Conservation (phyloP, 1,140 invertebrate species). For the Drosophila pseudoananassae region DNA sequence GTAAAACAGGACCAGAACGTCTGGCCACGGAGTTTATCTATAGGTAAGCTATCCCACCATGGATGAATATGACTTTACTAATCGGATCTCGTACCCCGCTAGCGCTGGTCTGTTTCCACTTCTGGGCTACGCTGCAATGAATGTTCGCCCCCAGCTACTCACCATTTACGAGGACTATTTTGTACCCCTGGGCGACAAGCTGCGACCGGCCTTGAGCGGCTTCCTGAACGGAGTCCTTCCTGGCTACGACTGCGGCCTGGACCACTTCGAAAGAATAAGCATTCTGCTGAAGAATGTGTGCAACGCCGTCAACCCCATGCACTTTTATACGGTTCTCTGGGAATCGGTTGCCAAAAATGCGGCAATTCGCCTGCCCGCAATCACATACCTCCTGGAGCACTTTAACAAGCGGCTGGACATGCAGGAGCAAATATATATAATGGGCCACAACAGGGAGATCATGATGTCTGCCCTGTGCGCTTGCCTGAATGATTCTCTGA, state of each 20-base stretch:
- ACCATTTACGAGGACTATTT: conserved; percentile 97
- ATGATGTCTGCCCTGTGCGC: conserved; percentile 87
- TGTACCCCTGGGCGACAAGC: conserved; percentile 91
- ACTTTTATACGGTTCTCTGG: conserved; percentile 96
- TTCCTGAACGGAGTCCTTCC: conserved; percentile 93
- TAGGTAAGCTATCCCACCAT: conserved; percentile 82
- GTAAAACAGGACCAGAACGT: conserved; percentile 93
- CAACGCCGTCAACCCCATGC: conserved; percentile 90
- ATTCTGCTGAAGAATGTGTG: conserved; percentile 90
- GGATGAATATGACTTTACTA: background rate
- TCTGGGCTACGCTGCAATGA: conserved; percentile 95
- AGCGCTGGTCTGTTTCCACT: conserved; percentile 94
- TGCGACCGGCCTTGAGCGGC: conserved; percentile 94
- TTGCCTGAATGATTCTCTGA: conserved; percentile 90
- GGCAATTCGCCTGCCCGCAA: conserved; percentile 92
- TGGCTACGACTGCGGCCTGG: conserved; percentile 95
- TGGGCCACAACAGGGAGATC: conserved; percentile 93
- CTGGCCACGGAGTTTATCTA: conserved; percentile 95
- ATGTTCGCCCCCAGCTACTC: conserved; percentile 92
- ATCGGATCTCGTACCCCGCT: background rate
- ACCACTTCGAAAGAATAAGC: conserved; percentile 94
- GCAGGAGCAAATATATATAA: conserved; percentile 93
- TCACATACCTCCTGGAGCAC: conserved; percentile 92
- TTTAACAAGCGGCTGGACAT: conserved; percentile 93
- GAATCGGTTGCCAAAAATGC: conserved; percentile 93